These are phyloP conservation scores for Poecile atricapillus DNA, from an alignment of 2,113 vertebrate genomes.

Conservation along the genomic window DNA sequence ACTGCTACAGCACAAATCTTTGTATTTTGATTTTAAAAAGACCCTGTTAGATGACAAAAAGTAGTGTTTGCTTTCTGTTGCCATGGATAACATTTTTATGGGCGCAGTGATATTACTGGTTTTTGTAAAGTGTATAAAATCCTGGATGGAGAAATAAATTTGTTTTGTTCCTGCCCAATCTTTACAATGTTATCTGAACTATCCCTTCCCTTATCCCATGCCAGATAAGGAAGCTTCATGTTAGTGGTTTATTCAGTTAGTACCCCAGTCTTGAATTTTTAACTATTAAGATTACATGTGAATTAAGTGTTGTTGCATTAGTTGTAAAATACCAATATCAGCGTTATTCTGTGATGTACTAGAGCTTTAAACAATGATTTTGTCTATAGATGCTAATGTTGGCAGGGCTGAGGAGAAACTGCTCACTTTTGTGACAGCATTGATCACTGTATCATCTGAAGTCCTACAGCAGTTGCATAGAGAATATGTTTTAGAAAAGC, in stretches of 20 bases:
- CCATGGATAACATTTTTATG: slow-evolving; percentile 76
- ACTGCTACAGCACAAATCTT: slow-evolving; percentile 81
- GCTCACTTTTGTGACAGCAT: background rate
- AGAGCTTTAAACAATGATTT: slow-evolving; percentile 34
- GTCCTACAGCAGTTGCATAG: background rate
- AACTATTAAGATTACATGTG: slow-evolving; percentile 44
- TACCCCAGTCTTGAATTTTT: slow-evolving; percentile 44
- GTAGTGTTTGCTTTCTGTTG: slow-evolving; percentile 77
- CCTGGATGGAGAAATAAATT: slow-evolving; percentile 72
- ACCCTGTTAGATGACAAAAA: slow-evolving; percentile 75
- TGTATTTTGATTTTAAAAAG: slow-evolving; percentile 81
- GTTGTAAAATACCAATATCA: slow-evolving; percentile 34
- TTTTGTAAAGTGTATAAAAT: slow-evolving; percentile 77
- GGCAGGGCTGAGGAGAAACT: background rate
- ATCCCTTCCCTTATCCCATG: slow-evolving; percentile 3
- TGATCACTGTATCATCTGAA: background rate
- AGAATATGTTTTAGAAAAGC: background rate
- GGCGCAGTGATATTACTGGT: slow-evolving; percentile 71
- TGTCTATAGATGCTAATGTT: slow-evolving; percentile 9
- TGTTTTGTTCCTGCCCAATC: slow-evolving; percentile 65
- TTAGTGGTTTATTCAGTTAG: slow-evolving; percentile 55
- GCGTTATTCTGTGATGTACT: slow-evolving; percentile 31
- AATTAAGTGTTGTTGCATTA: slow-evolving; percentile 44
- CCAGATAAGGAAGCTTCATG: slow-evolving; percentile 34
- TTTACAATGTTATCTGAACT: slow-evolving; percentile 65